These are phyloP conservation scores for Elgaria multicarinata DNA, from an alignment of 2,113 vertebrate genomes.

Conservation along the genomic window DNA sequence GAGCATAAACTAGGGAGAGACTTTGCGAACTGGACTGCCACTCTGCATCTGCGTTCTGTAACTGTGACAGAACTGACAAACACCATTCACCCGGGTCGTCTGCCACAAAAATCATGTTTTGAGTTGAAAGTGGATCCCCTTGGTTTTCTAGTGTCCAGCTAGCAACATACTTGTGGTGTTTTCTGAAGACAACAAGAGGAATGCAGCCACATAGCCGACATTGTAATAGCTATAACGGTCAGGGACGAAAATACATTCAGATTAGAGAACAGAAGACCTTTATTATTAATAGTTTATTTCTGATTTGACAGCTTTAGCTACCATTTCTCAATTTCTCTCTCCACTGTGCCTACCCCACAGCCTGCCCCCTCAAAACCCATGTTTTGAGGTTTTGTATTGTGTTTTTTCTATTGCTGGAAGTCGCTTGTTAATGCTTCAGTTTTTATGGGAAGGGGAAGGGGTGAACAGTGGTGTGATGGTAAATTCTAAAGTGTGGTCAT, in stretches of 20 bases:
- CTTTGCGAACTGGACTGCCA: neutral
- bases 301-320: too few species aligned
- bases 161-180: neutral
- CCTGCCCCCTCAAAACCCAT: too few species aligned
- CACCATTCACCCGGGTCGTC: slow-evolving; percentile 5
- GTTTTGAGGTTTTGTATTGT: too few species aligned
- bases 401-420: too few species aligned
- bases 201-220: slow-evolving; percentile 31
- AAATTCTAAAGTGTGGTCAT: too few species aligned
- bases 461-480: too few species aligned
- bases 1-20: slow-evolving; percentile 28
- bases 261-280: neutral
- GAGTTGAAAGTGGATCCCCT: neutral
- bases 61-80: neutral
- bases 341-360: too few species aligned
- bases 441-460: too few species aligned
- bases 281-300: neutral
- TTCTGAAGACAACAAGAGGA: slow-evolving; percentile 32
- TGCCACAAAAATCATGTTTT: slow-evolving; percentile 10
- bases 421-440: too few species aligned
- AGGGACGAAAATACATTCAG: too few species aligned
- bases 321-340: too few species aligned
- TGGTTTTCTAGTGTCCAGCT: neutral
- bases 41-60: slow-evolving; percentile 57
- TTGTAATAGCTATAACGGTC: neutral